Conservation (phyloP, 1,140 invertebrate species). For the Bombus pascuorum region DNA sequence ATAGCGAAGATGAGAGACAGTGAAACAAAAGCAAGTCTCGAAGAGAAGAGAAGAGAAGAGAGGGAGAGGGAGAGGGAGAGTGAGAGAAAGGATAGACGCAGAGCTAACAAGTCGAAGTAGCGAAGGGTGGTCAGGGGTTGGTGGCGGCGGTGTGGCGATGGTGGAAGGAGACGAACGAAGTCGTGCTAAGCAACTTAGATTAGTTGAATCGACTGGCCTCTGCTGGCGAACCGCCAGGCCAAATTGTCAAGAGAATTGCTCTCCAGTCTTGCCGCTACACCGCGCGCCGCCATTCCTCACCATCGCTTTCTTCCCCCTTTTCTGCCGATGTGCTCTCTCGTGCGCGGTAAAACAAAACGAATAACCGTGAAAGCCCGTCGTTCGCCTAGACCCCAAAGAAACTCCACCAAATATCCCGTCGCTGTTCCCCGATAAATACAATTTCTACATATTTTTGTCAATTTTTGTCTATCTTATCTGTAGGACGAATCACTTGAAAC, state of each 20-base stretch:
- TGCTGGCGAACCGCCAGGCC: conserved; percentile 78
- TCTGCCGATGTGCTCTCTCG: conserved; percentile 53
- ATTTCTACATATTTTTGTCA: not conserved
- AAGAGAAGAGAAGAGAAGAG: no score
- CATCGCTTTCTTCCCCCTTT: conserved; percentile 41
- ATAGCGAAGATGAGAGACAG: not conserved
- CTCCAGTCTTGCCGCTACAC: conserved; percentile 66
- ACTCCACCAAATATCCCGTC: not conserved
- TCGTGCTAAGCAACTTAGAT: conserved; percentile 81
- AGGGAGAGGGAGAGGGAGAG: not conserved
- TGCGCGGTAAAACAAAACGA: conserved; percentile 57
- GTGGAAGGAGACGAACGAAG: conserved; percentile 74
- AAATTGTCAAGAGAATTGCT: conserved; percentile 82
- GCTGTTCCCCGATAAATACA: not conserved
- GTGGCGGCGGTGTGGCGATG: conserved; percentile 39
- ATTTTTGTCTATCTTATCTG: not conserved
- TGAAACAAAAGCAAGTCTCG: conserved; percentile 1
- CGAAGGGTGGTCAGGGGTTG: conserved; percentile 44
- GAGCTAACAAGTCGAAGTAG: conserved; percentile 54
- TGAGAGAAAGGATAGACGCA: not conserved
- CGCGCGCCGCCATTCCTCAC: conserved; percentile 58
- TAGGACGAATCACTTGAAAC: not conserved
- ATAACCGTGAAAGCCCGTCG: conserved; percentile 9
- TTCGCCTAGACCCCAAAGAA: not conserved
- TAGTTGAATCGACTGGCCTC: conserved; percentile 80